Conservation (phyloP, 2,113 vertebrate genomes). For the Mystacornis crossleyi region DNA sequence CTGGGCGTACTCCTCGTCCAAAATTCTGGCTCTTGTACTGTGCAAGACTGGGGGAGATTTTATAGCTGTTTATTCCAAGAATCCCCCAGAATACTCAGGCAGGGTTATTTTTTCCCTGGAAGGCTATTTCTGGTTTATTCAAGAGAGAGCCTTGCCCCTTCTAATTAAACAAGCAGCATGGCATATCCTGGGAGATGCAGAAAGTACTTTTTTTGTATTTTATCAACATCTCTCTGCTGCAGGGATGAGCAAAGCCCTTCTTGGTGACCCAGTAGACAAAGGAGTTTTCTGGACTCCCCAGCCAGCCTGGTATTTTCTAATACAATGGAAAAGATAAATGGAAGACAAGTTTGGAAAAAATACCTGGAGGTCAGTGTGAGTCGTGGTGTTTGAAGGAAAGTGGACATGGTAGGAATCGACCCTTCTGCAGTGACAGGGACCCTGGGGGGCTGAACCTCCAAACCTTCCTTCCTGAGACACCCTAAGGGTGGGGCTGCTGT, state of each 20-base stretch:
- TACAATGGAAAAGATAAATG: background rate
- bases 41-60: background rate
- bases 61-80: background rate
- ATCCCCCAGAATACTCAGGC: background rate
- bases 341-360: background rate
- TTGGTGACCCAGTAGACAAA: background rate
- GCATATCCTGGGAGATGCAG: background rate
- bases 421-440: background rate
- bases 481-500: background rate
- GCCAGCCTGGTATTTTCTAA: background rate
- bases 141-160: background rate
- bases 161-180: background rate
- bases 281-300: background rate
- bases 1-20: background rate
- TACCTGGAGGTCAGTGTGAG: background rate
- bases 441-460: background rate
- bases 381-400: background rate
- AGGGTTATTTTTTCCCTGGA: background rate
- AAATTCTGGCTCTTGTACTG: background rate
- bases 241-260: background rate
- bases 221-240: background rate
- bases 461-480: background rate
- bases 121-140: conserved; percentile 24
- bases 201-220: background rate
- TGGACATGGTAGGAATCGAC: background rate